These are phyloP conservation scores for Erebia palarica DNA, from an alignment of 2,888 invertebrate genomes.

Conservation along the genomic window DNA sequence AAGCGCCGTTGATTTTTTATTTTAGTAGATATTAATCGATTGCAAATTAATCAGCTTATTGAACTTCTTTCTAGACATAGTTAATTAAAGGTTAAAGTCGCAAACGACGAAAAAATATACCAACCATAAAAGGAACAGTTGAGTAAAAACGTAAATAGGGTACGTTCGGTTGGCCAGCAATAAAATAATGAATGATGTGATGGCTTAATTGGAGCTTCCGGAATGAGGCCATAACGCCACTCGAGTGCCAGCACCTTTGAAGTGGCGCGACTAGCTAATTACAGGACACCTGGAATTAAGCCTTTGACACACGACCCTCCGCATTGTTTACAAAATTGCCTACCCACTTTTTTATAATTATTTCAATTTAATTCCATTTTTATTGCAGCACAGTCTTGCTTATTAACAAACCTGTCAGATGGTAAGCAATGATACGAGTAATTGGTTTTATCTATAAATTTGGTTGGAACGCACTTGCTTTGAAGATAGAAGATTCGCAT, in stretches of 20 bases:
- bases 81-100: slow-evolving; percentile 10
- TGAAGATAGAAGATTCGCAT: too few species aligned
- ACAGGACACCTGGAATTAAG: slow-evolving; percentile 57
- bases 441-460: too few species aligned
- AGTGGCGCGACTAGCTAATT: slow-evolving; percentile 59
- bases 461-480: too few species aligned
- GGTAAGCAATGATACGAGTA: too few species aligned
- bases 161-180: slow-evolving; percentile 45
- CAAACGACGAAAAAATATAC: not conserved
- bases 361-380: not conserved
- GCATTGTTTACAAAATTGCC: slow-evolving; percentile 20
- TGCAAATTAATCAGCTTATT: not conserved
- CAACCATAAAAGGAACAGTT: slow-evolving; percentile 9
- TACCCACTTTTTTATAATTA: not conserved
- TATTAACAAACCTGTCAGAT: too few species aligned
- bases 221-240: slow-evolving; percentile 53
- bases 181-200: slow-evolving; percentile 74
- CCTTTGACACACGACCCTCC: slow-evolving; percentile 39
- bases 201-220: slow-evolving; percentile 71
- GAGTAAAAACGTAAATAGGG: slow-evolving; percentile 19
- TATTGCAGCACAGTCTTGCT: too few species aligned
- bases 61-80: not conserved
- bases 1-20: not conserved
- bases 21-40: not conserved
- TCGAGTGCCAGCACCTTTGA: slow-evolving; percentile 60